Base-by-base conservation (phyloP, 2,888 invertebrate genomes). In the Eueremaeus valkanovi region DNA sequence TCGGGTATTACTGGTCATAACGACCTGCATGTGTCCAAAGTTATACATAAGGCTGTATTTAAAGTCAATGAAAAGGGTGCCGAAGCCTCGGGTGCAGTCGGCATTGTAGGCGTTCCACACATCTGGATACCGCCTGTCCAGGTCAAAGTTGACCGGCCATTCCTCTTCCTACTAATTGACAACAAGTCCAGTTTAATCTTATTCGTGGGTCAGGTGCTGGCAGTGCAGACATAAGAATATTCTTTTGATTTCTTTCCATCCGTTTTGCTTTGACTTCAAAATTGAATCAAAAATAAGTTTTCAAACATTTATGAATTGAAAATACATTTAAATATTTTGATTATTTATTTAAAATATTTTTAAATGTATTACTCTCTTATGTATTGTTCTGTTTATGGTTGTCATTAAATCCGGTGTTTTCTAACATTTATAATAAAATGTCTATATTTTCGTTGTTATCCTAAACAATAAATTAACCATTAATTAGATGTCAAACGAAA, bases 91-190 rank as follows among this genome's bases (percentile, higher is more conserved):
- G 76, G 72, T 6, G 75, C 24, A n/a, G 27, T 72, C 13, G 77
- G 66, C 13, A 72, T 77, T 11, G 31, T 79, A 66, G 75, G 70
- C 66, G 36, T 51, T 8, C 63, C 74, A 42, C 75, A 66, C 18
- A 40, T 33, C 45, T 58, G 63, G 1, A 24, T 31, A 58, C 27
- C 73, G 6, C 29, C 73, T 66, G 76, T 78, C 45, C 76, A 81
- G 70, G 75, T 72, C 3, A 55, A 33, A 29, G 82, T 81, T 0
- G 79, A 83, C 66, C 81, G 81, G 51, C 82, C 83, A 0, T 83
- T 83, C 79, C 45, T 82, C 55, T 82, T 82, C 77, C 77, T 81
- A 51, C 82, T 83, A 73, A 58, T 74, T n/a, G 77, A 80, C 63
- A 76, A 75, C n/a, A 27, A 49, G 18, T 63, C 21, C 21, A 55